Conservation (phyloP, 2,888 invertebrate species). For the Copidosoma aretas region DNA sequence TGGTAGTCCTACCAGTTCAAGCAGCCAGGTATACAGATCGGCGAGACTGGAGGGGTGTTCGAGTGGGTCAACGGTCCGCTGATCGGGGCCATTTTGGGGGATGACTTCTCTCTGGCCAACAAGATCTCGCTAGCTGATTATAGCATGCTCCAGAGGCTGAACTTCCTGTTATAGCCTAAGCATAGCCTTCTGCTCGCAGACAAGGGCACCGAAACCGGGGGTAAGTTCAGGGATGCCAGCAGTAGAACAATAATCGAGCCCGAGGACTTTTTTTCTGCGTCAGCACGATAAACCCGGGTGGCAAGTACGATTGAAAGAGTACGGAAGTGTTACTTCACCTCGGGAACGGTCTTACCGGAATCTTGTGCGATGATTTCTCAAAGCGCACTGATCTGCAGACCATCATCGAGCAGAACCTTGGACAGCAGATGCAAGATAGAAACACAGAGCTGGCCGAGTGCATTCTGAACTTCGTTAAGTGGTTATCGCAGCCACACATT, state of each 20-base stretch:
- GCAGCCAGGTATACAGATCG: slow-evolving; percentile 94
- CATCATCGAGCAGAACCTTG: slow-evolving; percentile 83
- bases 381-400: slow-evolving; percentile 75
- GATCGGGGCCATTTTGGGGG: slow-evolving; percentile 86
- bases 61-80: slow-evolving; percentile 99
- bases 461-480: slow-evolving; percentile 82
- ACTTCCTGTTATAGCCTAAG: slow-evolving; percentile 94
- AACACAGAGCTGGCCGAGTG: slow-evolving; percentile 70
- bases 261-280: slow-evolving; percentile 85
- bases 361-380: slow-evolving; percentile 92
- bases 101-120: slow-evolving; percentile 91
- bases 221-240: slow-evolving; percentile 56
- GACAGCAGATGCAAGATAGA: slow-evolving; percentile 65
- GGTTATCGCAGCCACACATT: slow-evolving; percentile 75
- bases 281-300: slow-evolving; percentile 99
- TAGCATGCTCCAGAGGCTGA: slow-evolving; percentile 95
- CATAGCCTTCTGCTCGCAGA: slow-evolving; percentile 89
- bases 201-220: slow-evolving; percentile 73
- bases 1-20: slow-evolving; percentile 87
- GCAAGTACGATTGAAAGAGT: slow-evolving; percentile 99
- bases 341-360: slow-evolving; percentile 96
- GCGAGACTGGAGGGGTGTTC: slow-evolving; percentile 96
- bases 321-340: slow-evolving; percentile 96
- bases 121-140: slow-evolving; percentile 99
- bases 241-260: slow-evolving; percentile 71